Conservation (phyloP, 1,140 invertebrate species). For the Drosophila azteca region DNA sequence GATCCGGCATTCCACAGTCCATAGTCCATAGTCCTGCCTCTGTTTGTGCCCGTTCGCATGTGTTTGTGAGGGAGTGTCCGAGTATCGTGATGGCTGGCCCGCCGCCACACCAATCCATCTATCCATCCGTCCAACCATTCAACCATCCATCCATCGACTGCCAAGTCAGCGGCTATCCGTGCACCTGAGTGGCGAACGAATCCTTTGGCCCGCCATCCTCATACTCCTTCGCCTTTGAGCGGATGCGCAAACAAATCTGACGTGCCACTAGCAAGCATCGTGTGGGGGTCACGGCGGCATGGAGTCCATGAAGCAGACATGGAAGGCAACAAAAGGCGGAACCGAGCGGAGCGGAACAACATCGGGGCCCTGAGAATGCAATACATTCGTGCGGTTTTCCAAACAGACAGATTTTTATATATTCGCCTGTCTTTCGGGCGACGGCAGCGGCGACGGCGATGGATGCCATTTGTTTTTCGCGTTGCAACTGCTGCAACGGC, state of each 20-base stretch:
- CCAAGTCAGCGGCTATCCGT: constrained; percentile 26
- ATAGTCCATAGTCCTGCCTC: no score
- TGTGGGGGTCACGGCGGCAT: not conserved
- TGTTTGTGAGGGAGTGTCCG: constrained; percentile 15
- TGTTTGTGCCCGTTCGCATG: not conserved
- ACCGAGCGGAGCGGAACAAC: constrained; percentile 28
- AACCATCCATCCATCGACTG: constrained; percentile 46
- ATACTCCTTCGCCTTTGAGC: constrained; percentile 32
- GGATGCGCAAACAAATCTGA: constrained; percentile 42
- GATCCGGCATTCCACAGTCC: no score
- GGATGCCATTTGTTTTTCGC: constrained; percentile 34
- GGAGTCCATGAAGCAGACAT: no score
- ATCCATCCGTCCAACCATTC: constrained; percentile 21
- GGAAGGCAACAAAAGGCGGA: constrained; percentile 24
- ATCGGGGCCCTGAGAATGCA: constrained; percentile 46
- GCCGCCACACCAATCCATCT: not conserved
- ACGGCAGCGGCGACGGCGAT: constrained; percentile 25
- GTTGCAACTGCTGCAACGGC: not conserved
- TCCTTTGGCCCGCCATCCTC: constrained; percentile 22
- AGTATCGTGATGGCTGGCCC: constrained; percentile 25
- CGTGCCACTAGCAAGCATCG: constrained; percentile 29
- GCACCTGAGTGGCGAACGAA: constrained; percentile 11
- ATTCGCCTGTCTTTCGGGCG: constrained; percentile 42
- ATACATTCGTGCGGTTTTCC: constrained; percentile 61
- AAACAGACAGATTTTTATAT: constrained; percentile 67